Conservation (phyloP, 2,888 invertebrate genomes). For the Nudaria mundana region DNA sequence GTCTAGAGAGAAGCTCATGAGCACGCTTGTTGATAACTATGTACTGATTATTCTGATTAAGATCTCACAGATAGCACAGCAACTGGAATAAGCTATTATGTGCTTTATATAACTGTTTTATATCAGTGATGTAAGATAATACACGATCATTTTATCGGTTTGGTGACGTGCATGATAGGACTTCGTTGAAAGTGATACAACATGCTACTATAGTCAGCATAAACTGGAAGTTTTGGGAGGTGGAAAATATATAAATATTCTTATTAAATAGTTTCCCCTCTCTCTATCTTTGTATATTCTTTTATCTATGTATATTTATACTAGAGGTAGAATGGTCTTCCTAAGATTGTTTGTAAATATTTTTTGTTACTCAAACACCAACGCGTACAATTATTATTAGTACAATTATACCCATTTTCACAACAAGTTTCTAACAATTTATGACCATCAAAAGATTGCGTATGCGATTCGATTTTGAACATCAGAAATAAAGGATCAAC, state of each 20-base stretch:
- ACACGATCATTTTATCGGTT: conserved; percentile 51
- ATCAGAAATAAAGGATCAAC: no score
- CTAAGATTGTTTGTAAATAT: no score
- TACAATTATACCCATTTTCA: no score
- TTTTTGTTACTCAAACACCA: no score
- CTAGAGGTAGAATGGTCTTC: no score
- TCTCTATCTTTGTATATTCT: no score
- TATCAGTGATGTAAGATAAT: conserved; percentile 50
- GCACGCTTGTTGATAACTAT: conserved; percentile 60
- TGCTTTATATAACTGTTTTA: conserved; percentile 38
- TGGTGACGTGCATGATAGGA: conserved; percentile 37
- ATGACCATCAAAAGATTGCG: no score
- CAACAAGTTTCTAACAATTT: no score
- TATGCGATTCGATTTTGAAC: no score
- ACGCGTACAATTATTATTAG: no score
- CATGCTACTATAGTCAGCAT: conserved; percentile 12
- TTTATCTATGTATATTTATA: no score
- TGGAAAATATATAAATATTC: background rate
- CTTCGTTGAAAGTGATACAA: conserved; percentile 21
- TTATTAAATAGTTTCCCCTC: no score
- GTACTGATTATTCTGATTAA: conserved; percentile 53
- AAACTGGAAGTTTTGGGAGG: background rate
- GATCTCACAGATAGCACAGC: conserved; percentile 58
- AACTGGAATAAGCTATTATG: conserved; percentile 40
- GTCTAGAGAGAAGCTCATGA: conserved; percentile 38